A percentile compares a stretch with the other conserved stretches of the same genome.
These are phyloP conservation scores for Venustoraphidia nigricollis DNA, from an alignment of 2,888 invertebrate genomes.

Conservation along the genomic window DNA sequence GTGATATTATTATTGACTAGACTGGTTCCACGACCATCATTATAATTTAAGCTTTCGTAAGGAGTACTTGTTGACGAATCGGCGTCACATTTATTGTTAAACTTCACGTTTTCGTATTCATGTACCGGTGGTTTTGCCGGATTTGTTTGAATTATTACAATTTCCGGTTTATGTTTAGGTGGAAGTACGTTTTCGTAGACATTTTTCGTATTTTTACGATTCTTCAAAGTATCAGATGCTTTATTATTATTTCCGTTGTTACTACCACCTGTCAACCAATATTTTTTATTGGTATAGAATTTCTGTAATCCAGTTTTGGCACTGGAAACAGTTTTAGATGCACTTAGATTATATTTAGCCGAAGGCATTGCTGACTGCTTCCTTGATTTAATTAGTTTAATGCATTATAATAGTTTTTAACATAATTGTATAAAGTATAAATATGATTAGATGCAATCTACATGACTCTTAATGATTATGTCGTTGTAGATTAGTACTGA, in stretches of 20 bases:
- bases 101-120: slow-evolving; percentile 34
- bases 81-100: background rate
- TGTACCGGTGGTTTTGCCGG: slow-evolving; percentile 13
- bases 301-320: slow-evolving; percentile 20
- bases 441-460: too few relatives aligned
- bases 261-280: slow-evolving; percentile 14
- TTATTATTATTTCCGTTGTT: slow-evolving; percentile 1
- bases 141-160: slow-evolving; percentile 1
- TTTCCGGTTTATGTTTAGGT: background rate
- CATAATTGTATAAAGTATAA: too few relatives aligned
- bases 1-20: slow-evolving; percentile 34
- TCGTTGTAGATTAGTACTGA: too few relatives aligned
- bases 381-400: too few relatives aligned
- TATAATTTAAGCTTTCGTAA: slow-evolving; percentile 19
- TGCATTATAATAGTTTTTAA: too few relatives aligned
- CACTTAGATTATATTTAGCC: slow-evolving; percentile 16
- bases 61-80: slow-evolving; percentile 15
- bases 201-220: background rate
- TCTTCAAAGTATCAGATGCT: background rate
- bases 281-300: slow-evolving; percentile 20
- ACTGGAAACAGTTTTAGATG: slow-evolving; percentile 12
- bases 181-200: background rate
- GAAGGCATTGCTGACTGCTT: slow-evolving; percentile 16
- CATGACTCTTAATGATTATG: too few relatives aligned
- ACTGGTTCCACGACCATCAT: slow-evolving; percentile 27